These are phyloP conservation scores for Ascidia mentula DNA, from an alignment of 23 tunicate species.

Conservation along the genomic window DNA sequence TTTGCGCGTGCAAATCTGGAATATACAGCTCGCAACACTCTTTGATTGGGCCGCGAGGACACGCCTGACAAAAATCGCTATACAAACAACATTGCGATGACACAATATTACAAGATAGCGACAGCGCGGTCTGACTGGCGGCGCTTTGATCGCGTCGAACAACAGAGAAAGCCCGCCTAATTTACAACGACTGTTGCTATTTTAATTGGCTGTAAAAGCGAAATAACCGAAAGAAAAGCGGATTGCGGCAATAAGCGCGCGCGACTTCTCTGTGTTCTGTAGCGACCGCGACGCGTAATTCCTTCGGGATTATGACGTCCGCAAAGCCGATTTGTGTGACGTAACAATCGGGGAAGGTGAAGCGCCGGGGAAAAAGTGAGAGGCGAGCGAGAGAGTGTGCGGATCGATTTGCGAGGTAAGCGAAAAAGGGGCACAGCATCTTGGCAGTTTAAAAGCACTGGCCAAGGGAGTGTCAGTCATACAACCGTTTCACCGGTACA, in stretches of 20 bases:
- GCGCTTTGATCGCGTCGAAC: background rate
- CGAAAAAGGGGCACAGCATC: background rate
- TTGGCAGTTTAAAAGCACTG: background rate
- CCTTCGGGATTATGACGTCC: constrained; percentile 4
- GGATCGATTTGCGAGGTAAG: background rate
- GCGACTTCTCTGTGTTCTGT: constrained; percentile 5
- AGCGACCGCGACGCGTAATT: background rate
- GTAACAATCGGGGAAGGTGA: background rate
- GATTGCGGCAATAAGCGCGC: background rate
- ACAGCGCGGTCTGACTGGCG: background rate
- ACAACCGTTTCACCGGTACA: background rate
- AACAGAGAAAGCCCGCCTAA: constrained; percentile 17
- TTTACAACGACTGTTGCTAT: constrained; percentile 22
- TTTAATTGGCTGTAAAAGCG: constrained; percentile 25
- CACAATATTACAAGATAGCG: background rate
- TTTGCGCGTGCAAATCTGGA: background rate
- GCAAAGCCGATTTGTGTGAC: constrained; percentile 10
- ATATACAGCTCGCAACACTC: background rate
- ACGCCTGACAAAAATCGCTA: background rate
- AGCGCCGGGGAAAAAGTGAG: background rate
- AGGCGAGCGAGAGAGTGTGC: constrained; percentile 5
- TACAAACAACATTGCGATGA: background rate
- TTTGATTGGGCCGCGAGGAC: background rate
- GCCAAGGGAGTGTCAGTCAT: background rate
- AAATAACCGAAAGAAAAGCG: background rate